These are phyloP conservation scores for Ophion ventricosus DNA, from an alignment of 2,888 invertebrate genomes.

Conservation along the genomic window DNA sequence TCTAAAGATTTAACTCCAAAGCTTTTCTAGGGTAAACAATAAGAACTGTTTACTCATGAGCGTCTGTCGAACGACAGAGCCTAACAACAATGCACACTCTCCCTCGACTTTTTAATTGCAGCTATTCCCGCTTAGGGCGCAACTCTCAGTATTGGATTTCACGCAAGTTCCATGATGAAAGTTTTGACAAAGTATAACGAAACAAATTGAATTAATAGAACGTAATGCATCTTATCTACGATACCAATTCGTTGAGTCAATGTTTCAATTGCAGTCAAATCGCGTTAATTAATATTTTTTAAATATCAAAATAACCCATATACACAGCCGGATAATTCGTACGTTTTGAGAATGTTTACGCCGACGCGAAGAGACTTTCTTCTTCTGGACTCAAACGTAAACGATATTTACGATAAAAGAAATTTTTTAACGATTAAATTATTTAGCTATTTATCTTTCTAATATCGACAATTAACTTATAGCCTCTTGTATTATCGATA, in stretches of 20 bases:
- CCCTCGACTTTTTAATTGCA: neutral
- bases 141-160: slow-evolving; percentile 9
- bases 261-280: slow-evolving; percentile 77
- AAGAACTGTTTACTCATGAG: neutral
- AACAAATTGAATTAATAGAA: slow-evolving; percentile 14
- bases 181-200: neutral
- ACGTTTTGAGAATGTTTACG: slow-evolving; percentile 13
- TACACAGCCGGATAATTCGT: slow-evolving; percentile 43
- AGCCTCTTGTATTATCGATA: slow-evolving; percentile 73
- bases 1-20: neutral
- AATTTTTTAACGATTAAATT: slow-evolving; percentile 35
- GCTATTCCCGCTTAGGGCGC: neutral
- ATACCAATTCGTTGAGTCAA: slow-evolving; percentile 33
- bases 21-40: slow-evolving; percentile 4
- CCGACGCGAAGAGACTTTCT: slow-evolving; percentile 10
- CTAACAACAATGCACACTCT: slow-evolving; percentile 7
- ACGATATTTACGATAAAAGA: slow-evolving; percentile 34
- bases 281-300: slow-evolving; percentile 67
- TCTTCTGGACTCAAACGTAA: slow-evolving; percentile 9
- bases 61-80: slow-evolving; percentile 3
- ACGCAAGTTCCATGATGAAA: neutral
- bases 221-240: slow-evolving; percentile 19
- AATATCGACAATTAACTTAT: slow-evolving; percentile 59
- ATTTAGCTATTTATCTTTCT: slow-evolving; percentile 37
- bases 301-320: slow-evolving; percentile 23